A percentile compares a stretch with the other conserved stretches of the same genome.
Conservation (phyloP, 1,140 invertebrate genomes). For the Orchesella cincta region DNA sequence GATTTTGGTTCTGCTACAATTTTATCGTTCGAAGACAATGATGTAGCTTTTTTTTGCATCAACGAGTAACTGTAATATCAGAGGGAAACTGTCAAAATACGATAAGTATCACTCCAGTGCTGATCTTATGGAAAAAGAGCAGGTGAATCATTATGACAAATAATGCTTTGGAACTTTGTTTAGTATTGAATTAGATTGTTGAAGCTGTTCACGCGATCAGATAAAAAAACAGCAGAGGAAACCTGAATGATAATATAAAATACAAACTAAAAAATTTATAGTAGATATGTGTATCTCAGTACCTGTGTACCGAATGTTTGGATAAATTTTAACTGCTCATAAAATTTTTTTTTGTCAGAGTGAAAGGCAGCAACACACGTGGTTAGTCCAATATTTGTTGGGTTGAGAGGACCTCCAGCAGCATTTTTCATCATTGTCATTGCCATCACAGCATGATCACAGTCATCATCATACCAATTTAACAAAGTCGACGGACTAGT, state of each 20-base stretch:
- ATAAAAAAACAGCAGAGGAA: not conserved
- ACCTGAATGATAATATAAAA: not conserved
- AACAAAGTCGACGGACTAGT: not conserved
- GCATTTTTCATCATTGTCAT: conserved; percentile 13
- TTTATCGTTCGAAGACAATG: not conserved
- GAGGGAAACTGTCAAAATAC: not conserved
- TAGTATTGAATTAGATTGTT: not conserved
- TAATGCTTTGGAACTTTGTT: not conserved
- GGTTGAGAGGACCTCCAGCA: conserved; percentile 5
- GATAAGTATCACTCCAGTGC: not conserved
- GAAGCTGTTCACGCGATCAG: not conserved
- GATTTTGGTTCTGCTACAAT: not conserved
- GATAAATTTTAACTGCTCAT: conserved; percentile 24
- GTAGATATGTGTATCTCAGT: conserved; percentile 7
- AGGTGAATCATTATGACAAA: not conserved
- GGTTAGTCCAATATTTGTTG: conserved; percentile 20
- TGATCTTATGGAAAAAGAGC: not conserved
- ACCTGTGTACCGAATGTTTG: conserved; percentile 29
- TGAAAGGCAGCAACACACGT: not conserved
- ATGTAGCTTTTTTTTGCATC: not conserved
- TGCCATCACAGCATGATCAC: not conserved
- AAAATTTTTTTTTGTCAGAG: conserved; percentile 15
- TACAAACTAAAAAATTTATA: not conserved
- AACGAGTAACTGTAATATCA: not conserved
- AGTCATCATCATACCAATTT: not conserved